Evolutionary conservation across 2,888 invertebrate species (phyloP).

Genomic region (Noctua fimbriata): DNA sequence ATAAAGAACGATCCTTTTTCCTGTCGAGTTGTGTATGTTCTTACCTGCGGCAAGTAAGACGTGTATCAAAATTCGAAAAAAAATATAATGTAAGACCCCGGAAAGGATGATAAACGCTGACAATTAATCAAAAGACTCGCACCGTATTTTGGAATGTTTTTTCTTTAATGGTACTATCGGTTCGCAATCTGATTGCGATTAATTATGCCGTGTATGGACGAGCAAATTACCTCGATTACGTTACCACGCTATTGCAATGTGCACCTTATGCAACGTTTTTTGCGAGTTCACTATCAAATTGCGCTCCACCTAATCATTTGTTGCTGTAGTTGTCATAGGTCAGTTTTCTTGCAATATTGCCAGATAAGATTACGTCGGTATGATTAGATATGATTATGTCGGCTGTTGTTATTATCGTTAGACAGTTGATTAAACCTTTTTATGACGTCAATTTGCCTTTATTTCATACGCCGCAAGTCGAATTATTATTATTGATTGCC

Average conservation of each 20-base stretch:
- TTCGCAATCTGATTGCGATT: slow-evolving; percentile 58
- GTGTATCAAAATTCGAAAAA: neutral
- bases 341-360: slow-evolving; percentile 80
- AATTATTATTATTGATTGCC: slow-evolving; percentile 36
- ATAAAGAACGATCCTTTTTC: neutral
- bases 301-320: slow-evolving; percentile 75
- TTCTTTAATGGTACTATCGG: slow-evolving; percentile 36
- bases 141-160: slow-evolving; percentile 30
- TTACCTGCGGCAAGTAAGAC: neutral
- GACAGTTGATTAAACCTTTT: slow-evolving; percentile 49
- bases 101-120: slow-evolving; percentile 14
- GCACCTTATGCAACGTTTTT: slow-evolving; percentile 80
- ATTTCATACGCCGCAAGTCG: slow-evolving; percentile 13
- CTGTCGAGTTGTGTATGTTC: neutral
- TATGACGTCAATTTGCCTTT: slow-evolving; percentile 47
- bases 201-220: slow-evolving; percentile 54
- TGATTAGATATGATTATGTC: slow-evolving; percentile 74
- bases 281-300: slow-evolving; percentile 76
- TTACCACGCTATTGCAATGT: slow-evolving; percentile 62
- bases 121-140: slow-evolving; percentile 29
- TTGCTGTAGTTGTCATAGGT: slow-evolving; percentile 84
- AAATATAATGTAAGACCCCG: neutral
- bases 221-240: slow-evolving; percentile 60
- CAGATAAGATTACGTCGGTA: slow-evolving; percentile 84
- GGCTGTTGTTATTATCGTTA: slow-evolving; percentile 56